These are phyloP conservation scores for Coturnix japonica DNA, from an alignment of 2,113 vertebrate genomes.

Conservation along the genomic window DNA sequence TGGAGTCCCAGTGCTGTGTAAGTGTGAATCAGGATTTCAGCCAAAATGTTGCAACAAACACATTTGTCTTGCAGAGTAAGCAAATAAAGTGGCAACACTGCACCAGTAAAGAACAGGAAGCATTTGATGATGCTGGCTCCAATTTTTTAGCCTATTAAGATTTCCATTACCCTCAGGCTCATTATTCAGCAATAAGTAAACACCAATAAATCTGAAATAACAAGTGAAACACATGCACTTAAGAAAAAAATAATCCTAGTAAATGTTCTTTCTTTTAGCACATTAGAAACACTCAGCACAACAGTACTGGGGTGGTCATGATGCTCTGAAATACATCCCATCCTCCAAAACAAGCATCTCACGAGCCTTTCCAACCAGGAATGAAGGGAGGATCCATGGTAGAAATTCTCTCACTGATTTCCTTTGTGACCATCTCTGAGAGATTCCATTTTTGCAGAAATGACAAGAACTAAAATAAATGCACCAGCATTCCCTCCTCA, in stretches of 20 bases:
- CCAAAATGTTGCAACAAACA: constrained; percentile 36
- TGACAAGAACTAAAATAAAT: background rate
- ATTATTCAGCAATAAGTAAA: constrained; percentile 50
- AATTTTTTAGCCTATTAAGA: constrained; percentile 43
- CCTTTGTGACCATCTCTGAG: accelerated
- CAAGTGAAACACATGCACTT: constrained; percentile 42
- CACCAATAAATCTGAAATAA: constrained; percentile 61
- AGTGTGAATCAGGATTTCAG: constrained; percentile 1
- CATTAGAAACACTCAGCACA: background rate
- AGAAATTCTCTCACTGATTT: background rate
- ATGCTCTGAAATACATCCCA: background rate
- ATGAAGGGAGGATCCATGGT: background rate
- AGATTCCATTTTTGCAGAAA: background rate
- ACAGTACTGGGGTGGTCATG: background rate
- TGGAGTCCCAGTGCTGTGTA: background rate
- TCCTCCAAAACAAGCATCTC: background rate
- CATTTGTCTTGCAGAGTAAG: constrained; percentile 29
- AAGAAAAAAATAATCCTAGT: constrained; percentile 25
- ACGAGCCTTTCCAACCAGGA: accelerated
- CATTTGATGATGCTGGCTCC: constrained; percentile 40
- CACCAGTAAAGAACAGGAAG: constrained; percentile 46
- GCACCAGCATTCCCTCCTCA: background rate
- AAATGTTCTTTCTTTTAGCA: constrained; percentile 29
- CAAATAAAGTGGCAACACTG: constrained; percentile 17
- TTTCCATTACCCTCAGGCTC: constrained; percentile 49